phyloP scores from a whole-genome alignment of 2,797 vertebrate genomes.

The Malacoctenus gilli region DNA sequence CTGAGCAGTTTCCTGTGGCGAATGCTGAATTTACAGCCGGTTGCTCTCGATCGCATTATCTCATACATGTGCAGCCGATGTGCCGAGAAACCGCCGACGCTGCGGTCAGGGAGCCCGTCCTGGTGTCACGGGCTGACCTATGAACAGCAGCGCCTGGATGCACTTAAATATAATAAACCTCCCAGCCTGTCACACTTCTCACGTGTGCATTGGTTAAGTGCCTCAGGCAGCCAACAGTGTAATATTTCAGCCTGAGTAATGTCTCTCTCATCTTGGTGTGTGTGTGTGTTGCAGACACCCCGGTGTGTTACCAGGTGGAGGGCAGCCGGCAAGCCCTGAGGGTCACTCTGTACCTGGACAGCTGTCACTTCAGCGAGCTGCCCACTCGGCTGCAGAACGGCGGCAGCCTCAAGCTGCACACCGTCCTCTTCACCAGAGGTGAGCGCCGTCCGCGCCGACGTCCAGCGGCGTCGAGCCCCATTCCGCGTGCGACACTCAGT shows the following conservation, averaged over 20 bases:
- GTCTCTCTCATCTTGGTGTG: neutral
- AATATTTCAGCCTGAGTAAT: conserved; percentile 8
- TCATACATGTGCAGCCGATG: no score
- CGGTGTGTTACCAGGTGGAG: conserved; percentile 93
- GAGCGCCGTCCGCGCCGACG: no score
- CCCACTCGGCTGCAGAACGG: conserved; percentile 93
- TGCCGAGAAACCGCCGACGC: no score
- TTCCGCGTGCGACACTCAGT: no score
- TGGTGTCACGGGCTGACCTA: no score
- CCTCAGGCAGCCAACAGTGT: no score
- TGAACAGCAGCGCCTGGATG: no score
- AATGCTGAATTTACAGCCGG: no score
- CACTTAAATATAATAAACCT: neutral
- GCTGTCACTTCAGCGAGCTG: conserved; percentile 94
- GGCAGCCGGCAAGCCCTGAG: conserved; percentile 93
- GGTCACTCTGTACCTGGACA: conserved; percentile 92
- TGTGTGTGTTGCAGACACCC: conserved; percentile 83
- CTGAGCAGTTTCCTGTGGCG: no score
- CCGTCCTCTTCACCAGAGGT: conserved; percentile 94
- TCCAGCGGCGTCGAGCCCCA: no score
- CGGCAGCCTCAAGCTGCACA: conserved; percentile 91
- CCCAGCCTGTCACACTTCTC: neutral
- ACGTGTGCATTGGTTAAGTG: neutral
- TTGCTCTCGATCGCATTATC: no score
- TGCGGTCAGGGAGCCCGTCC: no score